Evolutionary conservation across 2,888 invertebrate genomes (phyloP), one percentile per base, ranked within the genome.

Genomic region (Gasteruption jaculator): DNA sequence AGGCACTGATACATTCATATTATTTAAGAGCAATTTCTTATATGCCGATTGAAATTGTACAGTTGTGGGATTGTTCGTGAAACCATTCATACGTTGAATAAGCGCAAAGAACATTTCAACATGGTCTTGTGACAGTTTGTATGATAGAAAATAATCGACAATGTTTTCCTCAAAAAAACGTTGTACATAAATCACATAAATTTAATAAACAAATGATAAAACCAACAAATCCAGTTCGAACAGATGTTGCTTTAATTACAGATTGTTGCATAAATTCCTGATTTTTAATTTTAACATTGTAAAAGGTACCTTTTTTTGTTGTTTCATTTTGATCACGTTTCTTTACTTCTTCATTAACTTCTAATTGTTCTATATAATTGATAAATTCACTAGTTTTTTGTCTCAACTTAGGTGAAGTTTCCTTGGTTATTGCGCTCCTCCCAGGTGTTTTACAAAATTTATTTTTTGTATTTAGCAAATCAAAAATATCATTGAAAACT

Each of bases 401-500:
- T 20, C 38, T 30, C 3, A 41, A n/a, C 8, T 11, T 12, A n/a
- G n/a, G 10, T 16, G 5, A 11, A 34, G n/a, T 16, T 12, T 34
- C 21, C 26, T 21, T 33, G 4, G 3, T 26, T 12, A 45, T 30
- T 19, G n/a, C 22, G 24, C 5, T 40, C 30, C 22, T 25, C 27
- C 8, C 25, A 25, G 34, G 38, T 29, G 26, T 36, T 35, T 30
- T 35, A 18, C 39, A 43, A 43, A 52, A 45, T 20, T 19, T 37
- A 41, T 46, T 53, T 39, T 40, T 35, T 14, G 39, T 37, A 43
- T 58, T 60, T 6, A 56, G 27, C 5, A 58, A 38, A 41, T 61
- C 56, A 46, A 56, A 57, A 6, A 50, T 32, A 35, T 54, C 43
- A 32, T 60, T 55, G n/a, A 58, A 16, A 8, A 37, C 37, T 32